Conservation (phyloP, 2,888 invertebrate species). For the Ametastegia equiseti region DNA sequence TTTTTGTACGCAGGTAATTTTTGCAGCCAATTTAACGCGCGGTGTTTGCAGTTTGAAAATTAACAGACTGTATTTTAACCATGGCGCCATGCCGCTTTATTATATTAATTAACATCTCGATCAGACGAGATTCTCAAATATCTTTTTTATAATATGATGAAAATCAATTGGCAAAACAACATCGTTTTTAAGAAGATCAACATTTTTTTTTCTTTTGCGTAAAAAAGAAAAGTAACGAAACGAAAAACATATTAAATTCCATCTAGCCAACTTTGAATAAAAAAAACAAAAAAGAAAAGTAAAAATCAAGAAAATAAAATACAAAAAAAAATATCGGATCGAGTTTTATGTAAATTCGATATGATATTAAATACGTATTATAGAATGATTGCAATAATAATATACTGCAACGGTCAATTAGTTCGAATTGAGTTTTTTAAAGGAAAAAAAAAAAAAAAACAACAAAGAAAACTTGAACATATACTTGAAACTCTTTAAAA, state of each 20-base stretch:
- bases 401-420: constrained; percentile 59
- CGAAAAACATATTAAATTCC: background rate
- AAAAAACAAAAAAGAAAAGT: background rate
- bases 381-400: constrained; percentile 45
- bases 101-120: background rate
- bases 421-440: constrained; percentile 55
- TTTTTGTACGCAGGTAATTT: no score
- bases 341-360: constrained; percentile 20
- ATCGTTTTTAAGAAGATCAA: background rate
- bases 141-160: background rate
- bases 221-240: background rate
- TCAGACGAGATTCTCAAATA: background rate
- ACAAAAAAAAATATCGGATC: background rate
- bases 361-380: background rate
- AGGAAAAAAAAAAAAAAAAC: background rate
- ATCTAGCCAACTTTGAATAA: constrained; percentile 1
- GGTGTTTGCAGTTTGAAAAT: constrained; percentile 52
- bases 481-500: constrained; percentile 23
- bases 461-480: constrained; percentile 11
- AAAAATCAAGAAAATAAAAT: constrained; percentile 39
- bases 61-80: no score
- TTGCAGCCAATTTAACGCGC: constrained; percentile 52
- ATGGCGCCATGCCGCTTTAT: background rate
- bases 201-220: no score
- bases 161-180: no score